A percentile compares a stretch with the other conserved stretches of the same genome.
These are phyloP conservation scores for Harlomillsia oculata DNA, from an alignment of 1,140 invertebrate species.

Conservation along the genomic window DNA sequence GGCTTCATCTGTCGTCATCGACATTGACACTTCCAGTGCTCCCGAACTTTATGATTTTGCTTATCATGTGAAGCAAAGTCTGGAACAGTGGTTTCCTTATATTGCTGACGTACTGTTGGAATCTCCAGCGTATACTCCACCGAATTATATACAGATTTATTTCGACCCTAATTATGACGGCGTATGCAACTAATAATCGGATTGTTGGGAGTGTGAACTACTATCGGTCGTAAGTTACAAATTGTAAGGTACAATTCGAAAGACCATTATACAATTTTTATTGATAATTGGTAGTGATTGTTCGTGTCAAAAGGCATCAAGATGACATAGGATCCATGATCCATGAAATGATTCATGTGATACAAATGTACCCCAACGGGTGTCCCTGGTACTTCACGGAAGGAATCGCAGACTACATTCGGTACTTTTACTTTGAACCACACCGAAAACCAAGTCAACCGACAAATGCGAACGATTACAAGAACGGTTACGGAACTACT, in stretches of 20 bases:
- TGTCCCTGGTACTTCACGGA: conserved; percentile 27
- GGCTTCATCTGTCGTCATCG: too few species aligned
- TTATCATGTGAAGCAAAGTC: conserved; percentile 4
- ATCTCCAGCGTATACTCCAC: conserved; percentile 17
- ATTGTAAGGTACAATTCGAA: too few species aligned
- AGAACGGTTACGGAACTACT: conserved; percentile 27
- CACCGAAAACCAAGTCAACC: conserved; percentile 23
- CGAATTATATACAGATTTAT: conserved; percentile 17
- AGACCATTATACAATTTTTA: too few species aligned
- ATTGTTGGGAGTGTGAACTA: conserved; percentile 30
- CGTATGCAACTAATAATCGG: conserved; percentile 18
- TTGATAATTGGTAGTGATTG: too few species aligned
- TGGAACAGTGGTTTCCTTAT: conserved; percentile 20
- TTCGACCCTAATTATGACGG: conserved; percentile 33
- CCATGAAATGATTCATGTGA: conserved; percentile 31
- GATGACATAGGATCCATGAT: conserved; percentile 32
- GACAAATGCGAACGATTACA: conserved; percentile 7
- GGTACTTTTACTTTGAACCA: conserved; percentile 30
- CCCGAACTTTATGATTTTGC: conserved; percentile 20
- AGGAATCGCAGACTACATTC: conserved; percentile 30
- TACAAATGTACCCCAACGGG: conserved; percentile 16
- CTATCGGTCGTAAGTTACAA: too few species aligned
- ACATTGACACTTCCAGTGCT: conserved; percentile 10
- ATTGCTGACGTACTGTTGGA: conserved; percentile 5
- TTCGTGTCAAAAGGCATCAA: too few species aligned